These are phyloP conservation scores for Trichogramma pretiosum DNA, from an alignment of 1,140 invertebrate genomes.

Conservation along the genomic window DNA sequence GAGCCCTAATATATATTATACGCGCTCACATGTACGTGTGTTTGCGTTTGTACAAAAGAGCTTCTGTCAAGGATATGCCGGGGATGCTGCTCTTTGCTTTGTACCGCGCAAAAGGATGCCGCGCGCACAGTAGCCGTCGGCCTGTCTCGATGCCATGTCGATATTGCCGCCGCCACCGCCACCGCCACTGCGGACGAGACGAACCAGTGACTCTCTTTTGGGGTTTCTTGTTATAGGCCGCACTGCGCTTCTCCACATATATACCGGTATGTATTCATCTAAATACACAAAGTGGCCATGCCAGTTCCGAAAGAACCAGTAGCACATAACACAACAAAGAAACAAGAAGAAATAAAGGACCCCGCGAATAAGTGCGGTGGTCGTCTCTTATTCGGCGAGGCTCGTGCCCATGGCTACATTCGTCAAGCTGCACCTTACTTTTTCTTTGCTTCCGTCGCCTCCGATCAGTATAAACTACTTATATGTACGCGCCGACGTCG, in stretches of 20 bases:
- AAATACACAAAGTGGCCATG: background rate
- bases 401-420: slow-evolving; percentile 1
- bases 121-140: background rate
- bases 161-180: background rate
- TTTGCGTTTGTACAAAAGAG: no score
- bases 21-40: background rate
- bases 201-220: background rate
- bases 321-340: no score
- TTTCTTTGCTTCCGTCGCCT: background rate
- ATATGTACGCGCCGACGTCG: no score
- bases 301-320: slow-evolving; percentile 8
- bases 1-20: slow-evolving; percentile 11
- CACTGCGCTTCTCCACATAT: no score
- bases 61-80: no score
- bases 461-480: no score
- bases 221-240: slow-evolving; percentile 5
- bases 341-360: no score
- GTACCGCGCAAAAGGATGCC: background rate
- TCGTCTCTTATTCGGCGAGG: background rate
- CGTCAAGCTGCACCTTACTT: background rate
- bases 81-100: no score
- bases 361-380: no score
- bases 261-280: no score
- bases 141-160: no score
- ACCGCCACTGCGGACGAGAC: background rate